A percentile compares a stretch with the other conserved stretches of the same genome.
Evolutionary conservation across 2,797 vertebrate species (phyloP).

Genomic region (Ara ararauna): DNA sequence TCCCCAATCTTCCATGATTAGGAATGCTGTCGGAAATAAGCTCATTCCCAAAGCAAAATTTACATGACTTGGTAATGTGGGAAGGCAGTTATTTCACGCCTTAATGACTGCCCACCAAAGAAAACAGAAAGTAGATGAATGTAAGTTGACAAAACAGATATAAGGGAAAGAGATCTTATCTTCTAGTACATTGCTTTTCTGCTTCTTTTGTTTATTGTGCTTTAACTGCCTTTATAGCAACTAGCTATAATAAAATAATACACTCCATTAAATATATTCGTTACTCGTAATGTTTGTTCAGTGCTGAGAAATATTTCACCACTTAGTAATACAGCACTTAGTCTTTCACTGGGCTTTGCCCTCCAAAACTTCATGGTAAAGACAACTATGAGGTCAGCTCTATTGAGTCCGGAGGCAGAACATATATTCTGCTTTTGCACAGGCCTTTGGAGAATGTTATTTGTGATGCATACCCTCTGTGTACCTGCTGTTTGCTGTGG

Average conservation of each 20-base stretch:
- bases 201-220: constrained; percentile 67
- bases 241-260: constrained; percentile 72
- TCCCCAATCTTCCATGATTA: neutral
- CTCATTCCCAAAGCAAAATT: constrained; percentile 33
- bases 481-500: neutral
- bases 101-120: constrained; percentile 69
- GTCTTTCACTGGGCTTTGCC: neutral
- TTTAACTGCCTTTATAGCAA: constrained; percentile 58
- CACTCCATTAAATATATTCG: constrained; percentile 69
- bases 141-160: constrained; percentile 47
- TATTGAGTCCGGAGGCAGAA: neutral
- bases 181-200: constrained; percentile 24
- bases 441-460: neutral
- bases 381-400: neutral
- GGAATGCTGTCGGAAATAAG: constrained; percentile 17
- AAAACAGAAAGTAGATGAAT: constrained; percentile 64
- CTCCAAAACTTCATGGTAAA: neutral
- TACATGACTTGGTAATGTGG: constrained; percentile 25
- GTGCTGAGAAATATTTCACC: constrained; percentile 51
- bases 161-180: constrained; percentile 36
- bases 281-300: constrained; percentile 67
- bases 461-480: neutral
- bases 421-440: neutral
- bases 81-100: constrained; percentile 63
- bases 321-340: neutral